Evolutionary conservation across 2,888 invertebrate genomes (phyloP).

Genomic region (Caenorhabditis sp.): DNA sequence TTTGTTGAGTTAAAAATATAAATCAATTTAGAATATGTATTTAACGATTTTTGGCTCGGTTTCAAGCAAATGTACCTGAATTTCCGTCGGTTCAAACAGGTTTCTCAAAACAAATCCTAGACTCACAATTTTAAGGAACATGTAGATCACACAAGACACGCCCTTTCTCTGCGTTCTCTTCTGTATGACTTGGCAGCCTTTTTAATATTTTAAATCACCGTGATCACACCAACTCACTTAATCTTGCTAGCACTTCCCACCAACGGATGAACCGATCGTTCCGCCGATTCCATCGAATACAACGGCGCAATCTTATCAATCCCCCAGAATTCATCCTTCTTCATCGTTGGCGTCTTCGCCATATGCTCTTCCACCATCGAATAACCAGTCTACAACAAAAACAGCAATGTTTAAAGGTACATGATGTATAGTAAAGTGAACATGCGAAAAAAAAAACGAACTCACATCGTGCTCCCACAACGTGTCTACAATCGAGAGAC

Average conservation of each 20-base stretch:
- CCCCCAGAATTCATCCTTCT: slow-evolving; percentile 63
- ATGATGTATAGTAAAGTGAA: neutral
- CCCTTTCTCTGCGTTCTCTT: no score
- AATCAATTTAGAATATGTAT: no score
- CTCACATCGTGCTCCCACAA: slow-evolving; percentile 45
- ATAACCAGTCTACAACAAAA: slow-evolving; percentile 56
- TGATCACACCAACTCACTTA: slow-evolving; percentile 53
- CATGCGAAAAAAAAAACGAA: neutral
- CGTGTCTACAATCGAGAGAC: slow-evolving; percentile 42
- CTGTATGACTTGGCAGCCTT: no score
- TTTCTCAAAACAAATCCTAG: no score
- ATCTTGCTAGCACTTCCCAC: slow-evolving; percentile 66
- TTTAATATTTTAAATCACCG: no score
- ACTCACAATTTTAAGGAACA: no score
- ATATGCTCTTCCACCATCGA: slow-evolving; percentile 57
- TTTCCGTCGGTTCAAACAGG: no score
- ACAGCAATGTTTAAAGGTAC: neutral
- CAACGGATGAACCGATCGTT: slow-evolving; percentile 66
- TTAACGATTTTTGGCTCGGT: no score
- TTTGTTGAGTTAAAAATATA: no score
- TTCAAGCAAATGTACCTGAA: no score
- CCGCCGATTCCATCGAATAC: slow-evolving; percentile 64
- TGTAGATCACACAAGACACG: no score
- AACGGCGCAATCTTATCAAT: slow-evolving; percentile 63
- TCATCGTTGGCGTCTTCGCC: slow-evolving; percentile 50